Percentiles rank a stretch among this genome's conserved stretches.
Evolutionary conservation across 2,797 vertebrate species (phyloP).

Genomic region (Peromyscus nudipes): DNA sequence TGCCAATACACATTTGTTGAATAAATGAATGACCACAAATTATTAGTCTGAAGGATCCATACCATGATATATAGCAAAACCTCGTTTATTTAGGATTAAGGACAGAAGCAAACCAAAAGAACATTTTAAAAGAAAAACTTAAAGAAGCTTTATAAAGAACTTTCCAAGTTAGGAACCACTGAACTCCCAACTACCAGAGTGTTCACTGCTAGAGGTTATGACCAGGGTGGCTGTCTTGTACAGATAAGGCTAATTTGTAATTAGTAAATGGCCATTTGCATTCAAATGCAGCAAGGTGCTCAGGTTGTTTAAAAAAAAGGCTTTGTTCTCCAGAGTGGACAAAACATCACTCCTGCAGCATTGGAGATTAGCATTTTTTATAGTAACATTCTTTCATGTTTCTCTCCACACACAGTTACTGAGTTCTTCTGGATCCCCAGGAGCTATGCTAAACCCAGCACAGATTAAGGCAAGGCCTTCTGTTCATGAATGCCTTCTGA

Average conservation of each 20-base stretch:
- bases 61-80: neutral
- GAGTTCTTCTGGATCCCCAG: neutral
- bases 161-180: slow-evolving; percentile 35
- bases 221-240: neutral
- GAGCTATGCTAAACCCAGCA: neutral
- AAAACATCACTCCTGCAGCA: slow-evolving; percentile 9
- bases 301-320: slow-evolving; percentile 45
- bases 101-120: neutral
- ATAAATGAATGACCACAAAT: slow-evolving; percentile 33
- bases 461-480: neutral
- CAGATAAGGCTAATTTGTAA: slow-evolving; percentile 75
- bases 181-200: slow-evolving; percentile 26
- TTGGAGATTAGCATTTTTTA: slow-evolving; percentile 47
- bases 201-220: slow-evolving; percentile 46
- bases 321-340: slow-evolving; percentile 56
- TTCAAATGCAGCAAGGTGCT: slow-evolving; percentile 62
- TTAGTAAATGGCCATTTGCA: slow-evolving; percentile 68
- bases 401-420: slow-evolving; percentile 38
- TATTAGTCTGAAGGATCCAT: neutral
- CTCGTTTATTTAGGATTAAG: neutral
- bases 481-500: neutral
- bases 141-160: neutral
- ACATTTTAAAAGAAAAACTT: slow-evolving; percentile 36
- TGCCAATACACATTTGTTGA: neutral
- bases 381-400: slow-evolving; percentile 38